Evolutionary conservation across 35 echinoderm and acorn worm genomes (phyloP).

Genomic region (Apostichopus japonicus): DNA sequence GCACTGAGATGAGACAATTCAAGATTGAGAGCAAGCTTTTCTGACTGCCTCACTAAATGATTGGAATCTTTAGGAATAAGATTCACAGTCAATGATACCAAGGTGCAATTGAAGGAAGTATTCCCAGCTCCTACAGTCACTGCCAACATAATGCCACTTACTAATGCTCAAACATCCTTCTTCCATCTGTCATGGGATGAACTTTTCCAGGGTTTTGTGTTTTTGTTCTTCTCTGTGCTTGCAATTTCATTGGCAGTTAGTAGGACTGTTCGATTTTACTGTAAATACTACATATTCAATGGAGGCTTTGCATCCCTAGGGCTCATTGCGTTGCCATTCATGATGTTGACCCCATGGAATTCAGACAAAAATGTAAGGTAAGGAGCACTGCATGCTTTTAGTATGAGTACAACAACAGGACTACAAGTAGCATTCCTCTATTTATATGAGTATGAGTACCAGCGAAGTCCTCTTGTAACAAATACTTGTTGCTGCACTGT

Average conservation of each 20-base stretch:
- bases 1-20: too few species aligned
- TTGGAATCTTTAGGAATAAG: too few species aligned
- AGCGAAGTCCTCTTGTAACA: too few species aligned
- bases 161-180: not conserved
- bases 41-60: too few species aligned
- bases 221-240: conserved; percentile 31
- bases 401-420: too few species aligned
- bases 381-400: not conserved
- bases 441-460: too few species aligned
- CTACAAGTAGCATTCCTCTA: too few species aligned
- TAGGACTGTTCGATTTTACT: conserved; percentile 45
- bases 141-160: not conserved
- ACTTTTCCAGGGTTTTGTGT: not conserved
- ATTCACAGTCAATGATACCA: too few species aligned
- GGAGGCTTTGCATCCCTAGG: conserved; percentile 33
- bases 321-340: conserved; percentile 32
- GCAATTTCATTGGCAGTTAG: conserved; percentile 44
- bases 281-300: conserved; percentile 64
- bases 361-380: conserved; percentile 51
- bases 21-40: too few species aligned
- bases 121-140: not conserved
- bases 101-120: too few species aligned
- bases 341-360: conserved; percentile 59
- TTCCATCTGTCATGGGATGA: conserved; percentile 14
- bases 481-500: too few species aligned